Conservation (phyloP, 2,888 invertebrate species). For the Ceramica pisi region DNA sequence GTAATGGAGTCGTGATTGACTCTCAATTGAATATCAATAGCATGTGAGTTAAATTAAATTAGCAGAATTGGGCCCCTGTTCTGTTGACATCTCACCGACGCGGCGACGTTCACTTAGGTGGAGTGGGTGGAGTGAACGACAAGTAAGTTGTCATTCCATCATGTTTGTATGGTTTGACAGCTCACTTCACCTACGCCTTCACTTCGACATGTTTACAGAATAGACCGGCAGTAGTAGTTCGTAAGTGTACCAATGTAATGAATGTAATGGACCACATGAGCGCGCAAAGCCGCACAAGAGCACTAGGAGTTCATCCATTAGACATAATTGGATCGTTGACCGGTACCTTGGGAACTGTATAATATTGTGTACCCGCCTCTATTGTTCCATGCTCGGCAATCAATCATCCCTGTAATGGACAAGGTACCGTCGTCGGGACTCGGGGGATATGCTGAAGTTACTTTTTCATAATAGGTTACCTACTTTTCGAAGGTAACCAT, state of each 20-base stretch:
- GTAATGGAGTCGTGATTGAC: no score
- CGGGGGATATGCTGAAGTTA: constrained; percentile 65
- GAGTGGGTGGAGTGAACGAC: no score
- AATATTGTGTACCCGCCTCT: constrained; percentile 40
- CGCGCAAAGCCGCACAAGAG: constrained; percentile 42
- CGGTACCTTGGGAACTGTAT: constrained; percentile 42
- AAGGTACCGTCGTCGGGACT: constrained; percentile 64
- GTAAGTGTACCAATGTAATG: background rate
- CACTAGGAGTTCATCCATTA: constrained; percentile 83
- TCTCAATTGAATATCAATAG: no score
- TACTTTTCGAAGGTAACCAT: background rate
- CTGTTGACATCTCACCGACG: no score
- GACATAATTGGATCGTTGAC: constrained; percentile 83
- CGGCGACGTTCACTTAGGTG: no score
- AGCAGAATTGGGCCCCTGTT: no score
- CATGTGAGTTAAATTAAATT: no score
- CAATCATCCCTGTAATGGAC: constrained; percentile 73
- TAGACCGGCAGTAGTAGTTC: background rate
- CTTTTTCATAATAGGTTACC: constrained; percentile 12
- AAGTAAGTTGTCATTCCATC: no score
- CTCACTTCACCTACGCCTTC: no score
- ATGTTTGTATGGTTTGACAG: no score
- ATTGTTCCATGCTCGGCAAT: constrained; percentile 63
- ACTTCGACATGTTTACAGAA: no score
- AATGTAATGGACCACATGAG: background rate